These are phyloP conservation scores for Microvelia longipes DNA, from an alignment of 1,140 invertebrate species.

Conservation along the genomic window DNA sequence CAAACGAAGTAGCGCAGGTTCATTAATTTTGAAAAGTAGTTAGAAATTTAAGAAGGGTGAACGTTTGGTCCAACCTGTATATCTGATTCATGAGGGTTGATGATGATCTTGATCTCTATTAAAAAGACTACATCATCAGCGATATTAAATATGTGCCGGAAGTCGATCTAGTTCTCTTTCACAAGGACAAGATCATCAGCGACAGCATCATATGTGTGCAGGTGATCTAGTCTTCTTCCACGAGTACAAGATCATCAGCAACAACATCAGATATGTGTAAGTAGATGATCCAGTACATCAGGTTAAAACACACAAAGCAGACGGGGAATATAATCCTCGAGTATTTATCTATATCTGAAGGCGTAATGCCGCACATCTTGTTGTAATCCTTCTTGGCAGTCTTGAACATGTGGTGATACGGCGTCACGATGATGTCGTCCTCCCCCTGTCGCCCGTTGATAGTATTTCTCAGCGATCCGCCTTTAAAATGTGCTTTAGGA, in stretches of 20 bases:
- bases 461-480: slow-evolving; percentile 74
- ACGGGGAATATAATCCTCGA: slow-evolving; percentile 89
- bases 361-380: slow-evolving; percentile 58
- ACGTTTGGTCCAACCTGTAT: no score
- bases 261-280: slow-evolving; percentile 88
- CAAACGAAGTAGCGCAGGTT: no score
- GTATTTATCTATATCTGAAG: slow-evolving; percentile 93
- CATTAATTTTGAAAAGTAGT: no score
- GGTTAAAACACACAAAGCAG: slow-evolving; percentile 92
- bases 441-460: slow-evolving; percentile 60
- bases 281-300: slow-evolving; percentile 97
- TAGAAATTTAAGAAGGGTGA: no score
- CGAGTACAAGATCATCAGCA: slow-evolving; percentile 74
- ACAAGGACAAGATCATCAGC: no score
- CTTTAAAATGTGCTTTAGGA: slow-evolving; percentile 79
- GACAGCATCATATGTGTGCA: no score
- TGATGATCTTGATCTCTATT: no score
- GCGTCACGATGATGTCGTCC: slow-evolving; percentile 48
- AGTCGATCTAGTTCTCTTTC: slow-evolving; percentile 66
- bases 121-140: no score
- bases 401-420: slow-evolving; percentile 45
- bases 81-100: no score
- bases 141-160: no score
- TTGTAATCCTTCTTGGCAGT: slow-evolving; percentile 55
- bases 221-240: slow-evolving; percentile 68